Percentiles rank a stretch among this genome's conserved stretches.
Evolutionary conservation across 2,888 invertebrate species (phyloP).

Genomic region (Dryobotodes eremita): DNA sequence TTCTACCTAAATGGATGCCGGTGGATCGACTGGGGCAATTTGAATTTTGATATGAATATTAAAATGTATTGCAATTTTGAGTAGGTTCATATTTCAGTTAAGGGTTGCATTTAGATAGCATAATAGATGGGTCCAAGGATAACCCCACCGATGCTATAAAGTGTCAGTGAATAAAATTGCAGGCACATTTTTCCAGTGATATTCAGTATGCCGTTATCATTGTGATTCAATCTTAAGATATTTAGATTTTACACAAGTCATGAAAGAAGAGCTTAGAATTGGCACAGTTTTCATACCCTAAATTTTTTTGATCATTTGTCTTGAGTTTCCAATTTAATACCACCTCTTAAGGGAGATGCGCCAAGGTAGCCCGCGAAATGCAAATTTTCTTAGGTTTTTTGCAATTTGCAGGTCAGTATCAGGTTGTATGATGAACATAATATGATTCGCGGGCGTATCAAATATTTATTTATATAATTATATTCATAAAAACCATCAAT

Average conservation of each 20-base stretch:
- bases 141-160: neutral
- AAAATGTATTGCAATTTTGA: slow-evolving; percentile 9
- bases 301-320: too few relatives aligned
- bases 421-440: too few relatives aligned
- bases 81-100: neutral
- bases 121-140: neutral
- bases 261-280: neutral
- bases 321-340: neutral
- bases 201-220: too few relatives aligned
- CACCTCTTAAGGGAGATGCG: neutral
- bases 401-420: too few relatives aligned
- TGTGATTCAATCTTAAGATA: neutral
- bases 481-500: too few relatives aligned
- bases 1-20: neutral
- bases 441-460: too few relatives aligned
- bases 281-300: neutral
- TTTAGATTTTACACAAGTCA: neutral
- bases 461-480: too few relatives aligned
- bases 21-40: neutral
- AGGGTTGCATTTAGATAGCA: neutral
- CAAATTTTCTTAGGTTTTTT: too few relatives aligned
- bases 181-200: too few relatives aligned
- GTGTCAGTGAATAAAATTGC: neutral
- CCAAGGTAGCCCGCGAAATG: too few relatives aligned
- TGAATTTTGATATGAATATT: slow-evolving; percentile 31